Conservation (phyloP, 2,888 invertebrate genomes). For the Alentia gelatinosa region DNA sequence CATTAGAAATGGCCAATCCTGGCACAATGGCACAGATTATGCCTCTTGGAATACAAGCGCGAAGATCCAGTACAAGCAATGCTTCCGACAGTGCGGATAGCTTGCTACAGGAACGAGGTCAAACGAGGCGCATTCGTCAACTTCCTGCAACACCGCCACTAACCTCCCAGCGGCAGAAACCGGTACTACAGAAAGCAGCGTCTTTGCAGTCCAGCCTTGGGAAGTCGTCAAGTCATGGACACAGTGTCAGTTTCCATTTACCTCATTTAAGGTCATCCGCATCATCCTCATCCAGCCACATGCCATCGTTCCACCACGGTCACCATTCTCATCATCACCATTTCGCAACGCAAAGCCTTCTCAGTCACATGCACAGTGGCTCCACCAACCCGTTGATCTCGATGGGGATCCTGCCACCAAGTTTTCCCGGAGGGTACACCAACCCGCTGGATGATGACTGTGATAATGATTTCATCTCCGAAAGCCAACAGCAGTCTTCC, state of each 20-base stretch:
- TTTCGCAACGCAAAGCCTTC: neutral
- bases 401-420: neutral
- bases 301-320: neutral
- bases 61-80: conserved; percentile 10
- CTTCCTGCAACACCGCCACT: conserved; percentile 4
- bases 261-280: neutral
- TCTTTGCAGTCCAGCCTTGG: neutral
- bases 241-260: neutral
- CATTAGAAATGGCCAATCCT: neutral
- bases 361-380: neutral
- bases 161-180: neutral
- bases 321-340: neutral
- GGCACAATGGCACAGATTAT: neutral
- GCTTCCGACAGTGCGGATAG: neutral
- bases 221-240: neutral
- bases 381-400: neutral
- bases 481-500: neutral
- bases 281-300: neutral
- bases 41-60: neutral
- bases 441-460: neutral
- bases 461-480: conserved; percentile 14
- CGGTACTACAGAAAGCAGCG: neutral
- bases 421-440: neutral
- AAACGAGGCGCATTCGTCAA: neutral
- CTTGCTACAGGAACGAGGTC: neutral